Conservation (phyloP, 2,888 invertebrate species). For the Drosophila antonietae region DNA sequence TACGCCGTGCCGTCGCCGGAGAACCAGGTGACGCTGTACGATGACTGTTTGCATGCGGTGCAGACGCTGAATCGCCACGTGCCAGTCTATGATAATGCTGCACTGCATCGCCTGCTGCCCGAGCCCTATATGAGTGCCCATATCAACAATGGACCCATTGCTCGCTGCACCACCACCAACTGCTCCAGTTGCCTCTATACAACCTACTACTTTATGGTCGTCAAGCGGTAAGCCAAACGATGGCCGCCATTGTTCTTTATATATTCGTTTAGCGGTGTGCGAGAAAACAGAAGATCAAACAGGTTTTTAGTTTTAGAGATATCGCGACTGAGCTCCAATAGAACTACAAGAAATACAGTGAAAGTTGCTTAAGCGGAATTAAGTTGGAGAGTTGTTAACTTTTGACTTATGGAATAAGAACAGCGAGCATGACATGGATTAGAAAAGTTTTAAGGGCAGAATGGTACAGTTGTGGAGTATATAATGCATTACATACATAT, state of each 20-base stretch:
- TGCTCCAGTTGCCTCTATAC: conserved; percentile 82
- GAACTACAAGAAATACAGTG: conserved; percentile 26
- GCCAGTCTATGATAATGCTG: conserved; percentile 77
- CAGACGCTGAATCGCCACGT: conserved; percentile 74
- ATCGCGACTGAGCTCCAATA: conserved; percentile 23
- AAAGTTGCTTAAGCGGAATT: neutral
- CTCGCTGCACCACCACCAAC: conserved; percentile 80
- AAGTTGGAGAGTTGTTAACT: neutral
- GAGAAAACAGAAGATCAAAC: neutral
- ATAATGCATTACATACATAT: neutral
- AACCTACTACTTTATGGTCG: conserved; percentile 83
- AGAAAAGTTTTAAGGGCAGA: neutral
- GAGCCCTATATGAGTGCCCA: conserved; percentile 81
- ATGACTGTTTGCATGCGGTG: conserved; percentile 80
- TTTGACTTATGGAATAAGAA: neutral
- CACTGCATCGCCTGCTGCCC: conserved; percentile 73
- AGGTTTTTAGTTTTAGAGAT: conserved; percentile 12
- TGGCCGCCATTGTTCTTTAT: conserved; percentile 14
- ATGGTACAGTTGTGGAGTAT: neutral
- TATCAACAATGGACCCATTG: conserved; percentile 82
- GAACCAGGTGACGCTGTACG: conserved; percentile 81
- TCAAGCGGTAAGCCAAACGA: conserved; percentile 79
- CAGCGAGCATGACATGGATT: neutral
- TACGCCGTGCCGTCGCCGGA: conserved; percentile 77
- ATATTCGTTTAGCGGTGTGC: neutral